phyloP scores from a whole-genome alignment of 2,797 vertebrate genomes.

The Mus minutoides region DNA sequence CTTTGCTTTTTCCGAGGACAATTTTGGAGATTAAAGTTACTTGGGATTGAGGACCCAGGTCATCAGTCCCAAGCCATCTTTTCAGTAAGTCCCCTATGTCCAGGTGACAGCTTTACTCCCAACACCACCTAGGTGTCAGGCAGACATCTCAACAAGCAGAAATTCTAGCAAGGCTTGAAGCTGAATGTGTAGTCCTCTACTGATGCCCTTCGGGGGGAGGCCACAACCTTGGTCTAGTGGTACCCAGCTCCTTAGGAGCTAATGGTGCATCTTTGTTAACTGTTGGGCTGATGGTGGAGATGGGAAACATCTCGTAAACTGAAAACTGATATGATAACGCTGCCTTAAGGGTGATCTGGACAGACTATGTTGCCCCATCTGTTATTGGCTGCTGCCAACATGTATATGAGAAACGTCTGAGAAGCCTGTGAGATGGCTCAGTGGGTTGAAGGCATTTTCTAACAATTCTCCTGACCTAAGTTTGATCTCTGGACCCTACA shows the following conservation, averaged over 20 bases:
- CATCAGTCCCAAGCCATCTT: neutral
- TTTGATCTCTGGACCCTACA: neutral
- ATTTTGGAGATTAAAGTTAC: neutral
- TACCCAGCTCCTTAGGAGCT: neutral
- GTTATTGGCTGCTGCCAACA: constrained; percentile 1
- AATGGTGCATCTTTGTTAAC: constrained; percentile 48
- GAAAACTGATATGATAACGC: neutral
- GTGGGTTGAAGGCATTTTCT: neutral
- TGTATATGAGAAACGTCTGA: neutral
- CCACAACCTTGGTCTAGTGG: neutral
- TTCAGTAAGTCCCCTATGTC: neutral
- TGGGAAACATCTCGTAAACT: constrained; percentile 5
- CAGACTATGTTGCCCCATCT: neutral
- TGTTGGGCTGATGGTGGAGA: neutral
- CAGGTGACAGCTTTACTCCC: neutral
- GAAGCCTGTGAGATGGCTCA: neutral
- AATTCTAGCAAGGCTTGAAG: neutral
- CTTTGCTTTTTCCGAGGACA: neutral
- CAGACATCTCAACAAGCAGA: neutral
- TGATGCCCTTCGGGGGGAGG: neutral
- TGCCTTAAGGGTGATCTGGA: neutral
- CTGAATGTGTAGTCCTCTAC: neutral
- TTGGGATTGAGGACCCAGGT: neutral
- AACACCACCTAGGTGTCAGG: neutral
- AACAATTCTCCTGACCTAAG: neutral